Conservation (phyloP, 2,888 invertebrate species). For the Eupithecia subumbrata region DNA sequence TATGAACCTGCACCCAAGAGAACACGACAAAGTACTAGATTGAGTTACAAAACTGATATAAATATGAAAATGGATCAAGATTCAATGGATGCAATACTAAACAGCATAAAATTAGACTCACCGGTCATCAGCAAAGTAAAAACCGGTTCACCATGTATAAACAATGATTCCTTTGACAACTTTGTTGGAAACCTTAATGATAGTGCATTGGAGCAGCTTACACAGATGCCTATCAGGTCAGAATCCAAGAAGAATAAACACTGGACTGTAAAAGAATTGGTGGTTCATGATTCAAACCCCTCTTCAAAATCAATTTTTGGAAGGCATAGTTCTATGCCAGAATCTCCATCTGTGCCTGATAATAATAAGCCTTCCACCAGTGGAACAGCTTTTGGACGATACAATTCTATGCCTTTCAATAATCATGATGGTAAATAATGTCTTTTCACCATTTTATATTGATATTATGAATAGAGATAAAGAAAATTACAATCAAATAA, state of each 20-base stretch:
- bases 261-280: constrained; percentile 65
- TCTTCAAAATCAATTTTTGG: constrained; percentile 66
- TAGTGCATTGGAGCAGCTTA: constrained; percentile 71
- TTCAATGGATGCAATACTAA: constrained; percentile 74
- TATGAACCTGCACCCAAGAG: constrained; percentile 57
- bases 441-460: not conserved
- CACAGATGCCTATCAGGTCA: constrained; percentile 67
- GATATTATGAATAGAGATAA: too few relatives aligned
- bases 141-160: constrained; percentile 60
- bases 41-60: constrained; percentile 47
- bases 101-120: constrained; percentile 70
- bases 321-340: constrained; percentile 78
- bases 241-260: constrained; percentile 49
- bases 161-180: constrained; percentile 80
- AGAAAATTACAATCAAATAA: too few relatives aligned
- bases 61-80: constrained; percentile 68
- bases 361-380: constrained; percentile 69
- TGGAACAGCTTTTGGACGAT: constrained; percentile 72
- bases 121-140: constrained; percentile 60
- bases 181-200: constrained; percentile 77
- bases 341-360: constrained; percentile 65
- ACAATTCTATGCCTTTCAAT: constrained; percentile 76
- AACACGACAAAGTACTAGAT: constrained; percentile 48
- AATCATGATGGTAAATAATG: constrained; percentile 47
- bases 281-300: constrained; percentile 65